Conservation (phyloP, 2,888 invertebrate genomes). For the Petrolisthes manimaculis region DNA sequence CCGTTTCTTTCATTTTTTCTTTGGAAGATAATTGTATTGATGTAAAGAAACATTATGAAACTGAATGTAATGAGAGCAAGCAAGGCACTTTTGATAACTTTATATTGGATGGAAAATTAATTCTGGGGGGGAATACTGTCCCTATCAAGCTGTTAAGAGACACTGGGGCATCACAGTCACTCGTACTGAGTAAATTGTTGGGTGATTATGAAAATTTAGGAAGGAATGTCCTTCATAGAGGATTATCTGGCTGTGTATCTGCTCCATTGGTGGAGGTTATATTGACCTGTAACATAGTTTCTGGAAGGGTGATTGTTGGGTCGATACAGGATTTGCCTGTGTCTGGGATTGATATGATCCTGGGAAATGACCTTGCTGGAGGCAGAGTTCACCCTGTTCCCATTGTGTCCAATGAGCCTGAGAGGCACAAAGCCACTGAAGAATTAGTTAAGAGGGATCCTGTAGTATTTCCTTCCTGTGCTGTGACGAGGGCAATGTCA, state of each 20-base stretch:
- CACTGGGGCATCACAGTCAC: not conserved
- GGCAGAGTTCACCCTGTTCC: constrained; percentile 1
- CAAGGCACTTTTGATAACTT: not conserved
- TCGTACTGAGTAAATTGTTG: not conserved
- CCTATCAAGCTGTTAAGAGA: not conserved
- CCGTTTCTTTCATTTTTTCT: too few relatives aligned
- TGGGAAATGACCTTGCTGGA: constrained; percentile 1
- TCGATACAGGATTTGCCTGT: not conserved
- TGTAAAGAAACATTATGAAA: not conserved
- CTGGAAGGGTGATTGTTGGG: not conserved
- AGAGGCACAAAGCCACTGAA: not conserved
- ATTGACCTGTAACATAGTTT: not conserved
- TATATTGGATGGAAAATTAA: not conserved
- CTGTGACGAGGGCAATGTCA: not conserved
- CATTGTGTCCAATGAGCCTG: not conserved
- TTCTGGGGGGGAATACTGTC: not conserved
- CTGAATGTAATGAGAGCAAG: not conserved
- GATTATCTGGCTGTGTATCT: not conserved
- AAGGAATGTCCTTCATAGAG: not conserved
- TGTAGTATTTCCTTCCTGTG: not conserved
- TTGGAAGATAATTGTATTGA: too few relatives aligned
- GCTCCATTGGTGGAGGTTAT: not conserved
- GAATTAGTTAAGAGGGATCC: too few relatives aligned
- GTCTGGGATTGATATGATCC: not conserved
- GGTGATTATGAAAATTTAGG: not conserved